phyloP scores from a whole-genome alignment of 2,797 vertebrate genomes.

The Trachops cirrhosus region DNA sequence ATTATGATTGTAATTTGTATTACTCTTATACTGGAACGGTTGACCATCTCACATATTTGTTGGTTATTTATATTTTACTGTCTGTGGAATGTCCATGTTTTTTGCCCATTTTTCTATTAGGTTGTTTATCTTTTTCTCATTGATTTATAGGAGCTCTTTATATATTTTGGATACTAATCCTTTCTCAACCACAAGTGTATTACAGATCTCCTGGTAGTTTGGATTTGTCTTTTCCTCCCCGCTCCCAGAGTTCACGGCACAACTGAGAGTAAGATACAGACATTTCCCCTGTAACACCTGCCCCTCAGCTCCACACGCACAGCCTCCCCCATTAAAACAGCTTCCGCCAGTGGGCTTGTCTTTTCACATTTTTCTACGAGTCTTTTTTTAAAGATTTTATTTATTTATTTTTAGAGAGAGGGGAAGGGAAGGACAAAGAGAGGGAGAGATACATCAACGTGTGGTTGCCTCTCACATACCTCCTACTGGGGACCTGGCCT shows the following conservation, averaged over 20 bases:
- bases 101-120: constrained; percentile 48
- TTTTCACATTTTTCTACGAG: not conserved
- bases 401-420: too few species aligned
- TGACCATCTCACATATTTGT: not conserved
- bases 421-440: too few species aligned
- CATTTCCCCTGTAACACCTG: not conserved
- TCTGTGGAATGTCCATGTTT: not conserved
- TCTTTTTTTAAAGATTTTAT: too few species aligned
- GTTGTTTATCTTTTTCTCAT: not conserved
- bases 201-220: not conserved
- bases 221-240: not conserved
- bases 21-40: not conserved
- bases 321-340: not conserved
- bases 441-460: too few species aligned
- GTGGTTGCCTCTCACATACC: too few species aligned
- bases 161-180: not conserved
- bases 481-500: too few species aligned
- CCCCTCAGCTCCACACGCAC: not conserved
- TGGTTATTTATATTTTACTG: constrained; percentile 6
- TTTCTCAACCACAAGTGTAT: not conserved
- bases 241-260: not conserved
- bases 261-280: not conserved
- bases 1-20: not conserved
- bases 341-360: not conserved
- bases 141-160: not conserved